These are phyloP conservation scores for Aphelenchoides besseyi DNA, from an alignment of 1,140 invertebrate species.

Conservation along the genomic window DNA sequence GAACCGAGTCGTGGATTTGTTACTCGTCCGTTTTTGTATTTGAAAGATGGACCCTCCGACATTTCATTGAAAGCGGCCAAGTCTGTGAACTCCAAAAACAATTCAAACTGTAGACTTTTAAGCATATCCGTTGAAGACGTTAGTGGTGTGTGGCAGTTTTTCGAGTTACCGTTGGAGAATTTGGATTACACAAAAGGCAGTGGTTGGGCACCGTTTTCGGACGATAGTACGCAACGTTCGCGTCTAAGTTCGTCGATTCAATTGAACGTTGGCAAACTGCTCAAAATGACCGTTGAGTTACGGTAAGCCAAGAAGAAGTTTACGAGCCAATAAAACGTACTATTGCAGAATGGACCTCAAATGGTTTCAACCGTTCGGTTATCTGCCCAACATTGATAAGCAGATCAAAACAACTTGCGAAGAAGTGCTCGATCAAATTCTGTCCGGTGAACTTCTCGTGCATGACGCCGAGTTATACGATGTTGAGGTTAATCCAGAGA, in stretches of 20 bases:
- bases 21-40: constrained; percentile 41
- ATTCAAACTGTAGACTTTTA: not conserved
- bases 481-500: not conserved
- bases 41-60: constrained; percentile 46
- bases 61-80: constrained; percentile 28
- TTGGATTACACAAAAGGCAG: constrained; percentile 40
- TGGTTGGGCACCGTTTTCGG: constrained; percentile 33
- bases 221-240: constrained; percentile 3
- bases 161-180: constrained; percentile 25
- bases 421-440: constrained; percentile 35
- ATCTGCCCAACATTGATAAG: constrained; percentile 39
- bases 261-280: constrained; percentile 33
- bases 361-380: constrained; percentile 40
- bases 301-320: constrained; percentile 16
- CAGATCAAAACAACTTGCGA: constrained; percentile 26
- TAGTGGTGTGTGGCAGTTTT: constrained; percentile 21
- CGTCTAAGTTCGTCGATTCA: constrained; percentile 37
- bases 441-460: constrained; percentile 23
- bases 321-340: constrained; percentile 9
- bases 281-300: constrained; percentile 37
- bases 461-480: constrained; percentile 38
- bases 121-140: constrained; percentile 37
- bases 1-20: constrained; percentile 13
- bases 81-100: constrained; percentile 25
- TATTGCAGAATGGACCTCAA: constrained; percentile 30